Percentiles rank a stretch among this genome's conserved stretches.
Conservation (phyloP, 1,140 invertebrate species). For the Anastrepha obliqua region DNA sequence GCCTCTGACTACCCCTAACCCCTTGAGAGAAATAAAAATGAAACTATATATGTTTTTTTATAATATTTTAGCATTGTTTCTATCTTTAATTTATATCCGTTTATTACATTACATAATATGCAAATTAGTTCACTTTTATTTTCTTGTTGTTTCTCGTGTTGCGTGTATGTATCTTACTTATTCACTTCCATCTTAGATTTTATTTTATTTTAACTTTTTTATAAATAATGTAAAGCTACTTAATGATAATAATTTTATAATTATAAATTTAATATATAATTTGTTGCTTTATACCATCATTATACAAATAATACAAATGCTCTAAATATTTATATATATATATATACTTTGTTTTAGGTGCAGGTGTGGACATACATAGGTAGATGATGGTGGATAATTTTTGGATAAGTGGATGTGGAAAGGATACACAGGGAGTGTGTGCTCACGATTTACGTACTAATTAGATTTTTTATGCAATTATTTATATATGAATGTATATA, state of each 20-base stretch:
- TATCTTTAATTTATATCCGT: conserved; percentile 52
- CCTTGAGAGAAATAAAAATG: not conserved
- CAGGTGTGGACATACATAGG: conserved; percentile 18
- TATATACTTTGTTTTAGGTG: conserved; percentile 52
- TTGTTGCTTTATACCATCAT: conserved; percentile 61
- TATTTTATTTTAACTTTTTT: conserved; percentile 40
- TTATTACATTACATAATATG: conserved; percentile 53
- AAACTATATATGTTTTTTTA: not conserved
- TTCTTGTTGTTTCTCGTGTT: conserved; percentile 26
- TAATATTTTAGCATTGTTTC: conserved; percentile 52
- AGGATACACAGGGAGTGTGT: conserved; percentile 28
- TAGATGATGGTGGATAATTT: conserved; percentile 16
- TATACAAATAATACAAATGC: conserved; percentile 72
- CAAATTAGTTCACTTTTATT: conserved; percentile 37
- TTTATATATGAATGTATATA: conserved; percentile 49
- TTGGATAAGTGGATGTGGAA: conserved; percentile 28
- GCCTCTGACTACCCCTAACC: no score
- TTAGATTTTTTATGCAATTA: conserved; percentile 45
- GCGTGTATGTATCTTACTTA: conserved; percentile 47
- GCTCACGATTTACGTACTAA: conserved; percentile 32
- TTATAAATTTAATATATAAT: conserved; percentile 64
- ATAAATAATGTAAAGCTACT: conserved; percentile 54
- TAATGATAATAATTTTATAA: conserved; percentile 52
- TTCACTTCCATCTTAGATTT: conserved; percentile 42
- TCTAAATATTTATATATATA: conserved; percentile 61